Conservation (phyloP, 2,888 invertebrate genomes). For the Ichneumon xanthorius region DNA sequence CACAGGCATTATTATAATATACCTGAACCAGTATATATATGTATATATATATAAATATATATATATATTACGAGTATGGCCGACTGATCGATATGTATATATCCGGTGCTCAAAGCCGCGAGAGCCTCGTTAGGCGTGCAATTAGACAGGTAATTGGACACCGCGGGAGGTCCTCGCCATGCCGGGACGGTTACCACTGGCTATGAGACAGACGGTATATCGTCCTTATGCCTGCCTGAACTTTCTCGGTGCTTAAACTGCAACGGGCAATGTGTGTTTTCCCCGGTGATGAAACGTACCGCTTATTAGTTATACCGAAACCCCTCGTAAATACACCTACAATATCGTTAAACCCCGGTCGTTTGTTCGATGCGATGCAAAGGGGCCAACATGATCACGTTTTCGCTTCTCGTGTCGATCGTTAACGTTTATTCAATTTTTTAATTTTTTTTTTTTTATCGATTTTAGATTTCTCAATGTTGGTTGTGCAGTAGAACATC, state of each 20-base stretch:
- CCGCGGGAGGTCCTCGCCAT: conserved; percentile 62
- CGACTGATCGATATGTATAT: conserved; percentile 65
- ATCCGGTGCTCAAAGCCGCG: conserved; percentile 59
- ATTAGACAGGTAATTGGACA: conserved; percentile 67
- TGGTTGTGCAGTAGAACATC: background rate
- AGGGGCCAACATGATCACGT: background rate
- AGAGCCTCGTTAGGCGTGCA: conserved; percentile 67
- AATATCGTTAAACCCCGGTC: conserved; percentile 4
- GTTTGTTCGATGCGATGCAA: background rate
- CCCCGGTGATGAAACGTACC: conserved; percentile 14
- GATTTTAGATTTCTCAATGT: background rate
- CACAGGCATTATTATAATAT: conserved; percentile 13
- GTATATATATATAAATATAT: background rate
- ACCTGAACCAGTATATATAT: background rate
- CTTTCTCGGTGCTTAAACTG: conserved; percentile 20
- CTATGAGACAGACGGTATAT: conserved; percentile 17
- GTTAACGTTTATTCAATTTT: background rate
- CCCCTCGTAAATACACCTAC: conserved; percentile 24
- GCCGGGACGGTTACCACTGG: conserved; percentile 46
- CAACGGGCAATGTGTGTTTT: conserved; percentile 4
- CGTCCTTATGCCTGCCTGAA: conserved; percentile 40
- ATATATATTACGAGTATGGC: conserved; percentile 33
- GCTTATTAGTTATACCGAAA: conserved; percentile 23
- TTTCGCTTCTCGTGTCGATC: background rate
- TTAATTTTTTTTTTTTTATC: background rate